These are phyloP conservation scores for Ligdia adustata DNA, from an alignment of 2,888 invertebrate species.

Conservation along the genomic window DNA sequence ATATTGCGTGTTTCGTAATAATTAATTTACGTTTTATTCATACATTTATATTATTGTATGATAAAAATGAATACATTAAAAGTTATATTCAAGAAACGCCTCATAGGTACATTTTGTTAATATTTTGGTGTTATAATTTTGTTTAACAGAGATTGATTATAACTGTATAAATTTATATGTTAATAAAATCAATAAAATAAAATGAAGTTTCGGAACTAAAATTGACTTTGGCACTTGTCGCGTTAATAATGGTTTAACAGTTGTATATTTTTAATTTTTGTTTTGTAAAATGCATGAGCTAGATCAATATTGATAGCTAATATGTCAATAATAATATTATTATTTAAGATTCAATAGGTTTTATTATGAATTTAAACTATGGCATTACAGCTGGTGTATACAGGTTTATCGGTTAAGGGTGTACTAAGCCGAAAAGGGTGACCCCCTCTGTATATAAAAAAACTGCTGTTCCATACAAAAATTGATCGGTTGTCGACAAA, in stretches of 20 bases:
- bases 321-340: too few species aligned
- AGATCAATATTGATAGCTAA: too few species aligned
- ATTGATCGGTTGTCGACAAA: too few species aligned
- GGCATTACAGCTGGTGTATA: too few species aligned
- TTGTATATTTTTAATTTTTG: background rate
- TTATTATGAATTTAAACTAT: too few species aligned
- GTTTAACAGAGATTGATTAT: slow-evolving; percentile 39
- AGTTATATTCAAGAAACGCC: slow-evolving; percentile 64
- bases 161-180: slow-evolving; percentile 41
- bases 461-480: too few species aligned
- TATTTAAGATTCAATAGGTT: too few species aligned
- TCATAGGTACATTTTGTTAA: slow-evolving; percentile 66
- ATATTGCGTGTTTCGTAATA: too few species aligned
- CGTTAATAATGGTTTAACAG: slow-evolving; percentile 27
- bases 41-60: slow-evolving; percentile 10
- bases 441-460: too few species aligned
- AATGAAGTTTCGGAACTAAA: slow-evolving; percentile 32
- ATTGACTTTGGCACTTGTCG: slow-evolving; percentile 50
- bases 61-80: slow-evolving; percentile 47
- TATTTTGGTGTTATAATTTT: slow-evolving; percentile 73
- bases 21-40: background rate
- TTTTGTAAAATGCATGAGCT: too few species aligned
- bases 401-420: too few species aligned
- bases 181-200: slow-evolving; percentile 32
- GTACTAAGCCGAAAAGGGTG: too few species aligned